phyloP scores from a whole-genome alignment of 2,888 invertebrate species.

The Sesia apiformis region DNA sequence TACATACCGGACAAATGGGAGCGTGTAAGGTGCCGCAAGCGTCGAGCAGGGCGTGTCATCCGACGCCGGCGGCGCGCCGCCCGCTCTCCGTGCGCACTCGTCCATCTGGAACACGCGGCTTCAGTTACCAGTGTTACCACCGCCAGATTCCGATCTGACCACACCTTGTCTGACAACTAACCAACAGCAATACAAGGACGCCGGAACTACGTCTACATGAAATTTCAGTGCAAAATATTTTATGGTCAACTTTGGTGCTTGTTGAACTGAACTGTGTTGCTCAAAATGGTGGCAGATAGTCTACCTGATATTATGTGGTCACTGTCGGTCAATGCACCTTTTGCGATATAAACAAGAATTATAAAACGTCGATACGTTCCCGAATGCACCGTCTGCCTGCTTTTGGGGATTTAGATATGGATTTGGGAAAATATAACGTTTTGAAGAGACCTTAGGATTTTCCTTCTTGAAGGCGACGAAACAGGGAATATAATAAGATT shows the following conservation, averaged over 20 bases:
- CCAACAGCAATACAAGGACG: constrained; percentile 2
- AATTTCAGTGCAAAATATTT: neutral
- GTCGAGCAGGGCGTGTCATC: constrained; percentile 51
- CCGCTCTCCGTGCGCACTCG: constrained; percentile 51
- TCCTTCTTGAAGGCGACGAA: no score
- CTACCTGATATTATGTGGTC: no score
- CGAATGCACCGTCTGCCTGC: no score
- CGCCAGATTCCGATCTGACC: constrained; percentile 1
- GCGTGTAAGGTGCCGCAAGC: constrained; percentile 36
- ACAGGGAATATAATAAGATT: no score
- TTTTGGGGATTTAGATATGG: no score
- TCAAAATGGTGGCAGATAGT: no score
- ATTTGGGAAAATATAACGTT: no score
- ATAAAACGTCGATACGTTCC: no score
- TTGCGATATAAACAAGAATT: no score
- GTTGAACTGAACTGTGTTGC: neutral
- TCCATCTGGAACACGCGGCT: constrained; percentile 62
- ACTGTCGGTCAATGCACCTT: no score
- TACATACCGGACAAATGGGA: constrained; percentile 49
- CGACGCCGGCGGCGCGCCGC: constrained; percentile 54
- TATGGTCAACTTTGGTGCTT: neutral
- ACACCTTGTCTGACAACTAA: constrained; percentile 1
- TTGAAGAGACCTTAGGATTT: no score
- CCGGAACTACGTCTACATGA: neutral
- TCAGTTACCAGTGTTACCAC: constrained; percentile 28